Evolutionary conservation across 2,797 vertebrate genomes (phyloP), one percentile per base, ranked within the genome.

Genomic region (Tragelaphus eurycerus): DNA sequence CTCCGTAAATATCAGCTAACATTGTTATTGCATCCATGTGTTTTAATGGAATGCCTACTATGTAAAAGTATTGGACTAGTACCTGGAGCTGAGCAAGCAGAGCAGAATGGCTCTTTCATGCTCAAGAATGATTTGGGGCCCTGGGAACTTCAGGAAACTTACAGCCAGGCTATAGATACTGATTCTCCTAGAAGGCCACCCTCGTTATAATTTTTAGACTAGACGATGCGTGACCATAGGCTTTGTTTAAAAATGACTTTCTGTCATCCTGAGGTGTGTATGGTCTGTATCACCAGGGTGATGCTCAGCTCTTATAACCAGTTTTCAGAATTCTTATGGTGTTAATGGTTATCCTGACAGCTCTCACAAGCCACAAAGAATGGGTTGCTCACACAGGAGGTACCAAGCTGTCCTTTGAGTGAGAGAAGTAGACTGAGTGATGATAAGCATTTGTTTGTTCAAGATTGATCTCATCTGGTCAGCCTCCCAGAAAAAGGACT

Each of bases 311-410:
- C 43, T 62, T 85, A 12, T 12, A 59, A 31, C 2, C 4, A 71
- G 23, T 7, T 71, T 64, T 43, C 38, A 13, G 6, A 48, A 13
- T 38, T 50, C 1, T 27, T 71, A 0, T n/a, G 29, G 64, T 48
- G 6, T 16, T 90, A 12, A 7, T 23, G 12, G 55, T 90, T 43
- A 85, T 6, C 13, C 19, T 31, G 7, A 92, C 9, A 76, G 6
- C 7, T 6, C 3, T 89, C 8, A 25, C 0, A 1, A 48, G 2
- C 38, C 50, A n/a, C 12, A 43, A 2, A 17, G 6, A 34, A 31
- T 31, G 6, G 6, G 5, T 27, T 52, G 48, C 52, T 92, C 13
- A 54, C 8, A 55, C 17, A 43, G 31, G 27, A 23, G 6, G 7
- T 14, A 48, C 3, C 6, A 55, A 34, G 2, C 14, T 91, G 3